A percentile compares a stretch with the other conserved stretches of the same genome.
Evolutionary conservation across 1,140 invertebrate species (phyloP).

Genomic region (Brachionus rubens): DNA sequence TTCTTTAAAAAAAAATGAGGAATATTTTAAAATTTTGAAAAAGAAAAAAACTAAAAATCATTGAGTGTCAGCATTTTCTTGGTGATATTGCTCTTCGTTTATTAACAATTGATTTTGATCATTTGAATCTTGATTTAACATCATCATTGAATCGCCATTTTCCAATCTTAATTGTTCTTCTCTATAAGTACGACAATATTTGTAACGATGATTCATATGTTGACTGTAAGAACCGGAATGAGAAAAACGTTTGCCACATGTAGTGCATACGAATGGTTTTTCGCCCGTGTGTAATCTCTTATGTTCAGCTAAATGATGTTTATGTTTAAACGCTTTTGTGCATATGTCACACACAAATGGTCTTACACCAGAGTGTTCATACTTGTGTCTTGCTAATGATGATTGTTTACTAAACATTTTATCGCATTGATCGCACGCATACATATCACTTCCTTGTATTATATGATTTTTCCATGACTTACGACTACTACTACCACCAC

Average conservation of each 20-base stretch:
- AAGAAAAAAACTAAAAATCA: too few relatives aligned
- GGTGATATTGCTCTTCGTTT: background rate
- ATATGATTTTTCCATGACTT: conserved; percentile 45
- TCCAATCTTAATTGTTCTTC: conserved; percentile 21
- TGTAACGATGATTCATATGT: conserved; percentile 97
- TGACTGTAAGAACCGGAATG: conserved; percentile 97
- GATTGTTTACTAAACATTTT: conserved; percentile 98
- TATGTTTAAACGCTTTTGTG: conserved; percentile 99
- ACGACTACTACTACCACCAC: background rate
- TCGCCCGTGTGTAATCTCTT: conserved; percentile 95
- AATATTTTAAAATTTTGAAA: background rate
- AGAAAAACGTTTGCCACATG: conserved; percentile 97
- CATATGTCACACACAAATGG: conserved; percentile 97
- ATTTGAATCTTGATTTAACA: background rate
- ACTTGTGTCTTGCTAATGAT: conserved; percentile 94
- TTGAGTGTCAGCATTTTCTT: too few relatives aligned
- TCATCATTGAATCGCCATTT: background rate
- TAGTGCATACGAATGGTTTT: conserved; percentile 96
- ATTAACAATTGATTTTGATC: background rate
- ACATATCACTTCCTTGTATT: conserved; percentile 42
- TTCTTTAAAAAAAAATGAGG: background rate
- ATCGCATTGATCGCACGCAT: conserved; percentile 90
- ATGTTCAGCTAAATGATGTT: conserved; percentile 98
- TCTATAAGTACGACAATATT: conserved; percentile 57
- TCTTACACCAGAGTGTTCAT: conserved; percentile 98